Evolutionary conservation across 2,888 invertebrate species (phyloP).

Genomic region (Acleris holmiana): DNA sequence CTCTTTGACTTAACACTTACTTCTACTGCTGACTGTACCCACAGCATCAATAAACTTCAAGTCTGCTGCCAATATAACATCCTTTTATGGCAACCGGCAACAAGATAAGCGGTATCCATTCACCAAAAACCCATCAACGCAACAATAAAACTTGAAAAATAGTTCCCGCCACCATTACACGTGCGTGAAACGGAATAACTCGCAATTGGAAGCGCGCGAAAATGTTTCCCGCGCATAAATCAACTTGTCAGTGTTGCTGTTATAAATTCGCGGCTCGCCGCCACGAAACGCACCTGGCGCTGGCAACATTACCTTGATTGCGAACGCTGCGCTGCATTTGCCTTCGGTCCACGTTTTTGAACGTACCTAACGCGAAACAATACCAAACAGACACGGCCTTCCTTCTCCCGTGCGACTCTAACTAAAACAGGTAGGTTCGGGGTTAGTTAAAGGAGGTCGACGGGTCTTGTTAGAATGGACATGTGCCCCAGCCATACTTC

Average conservation of each 20-base stretch:
- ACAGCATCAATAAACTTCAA: conserved; percentile 19
- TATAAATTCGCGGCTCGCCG: conserved; percentile 74
- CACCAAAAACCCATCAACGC: conserved; percentile 51
- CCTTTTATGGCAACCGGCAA: conserved; percentile 15
- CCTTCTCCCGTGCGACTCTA: conserved; percentile 29
- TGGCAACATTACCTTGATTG: conserved; percentile 79
- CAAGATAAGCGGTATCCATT: conserved; percentile 30
- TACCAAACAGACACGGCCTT: conserved; percentile 44
- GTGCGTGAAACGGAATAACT: conserved; percentile 67
- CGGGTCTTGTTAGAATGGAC: conserved; percentile 43
- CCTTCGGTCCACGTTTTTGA: conserved; percentile 57
- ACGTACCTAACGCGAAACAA: conserved; percentile 40
- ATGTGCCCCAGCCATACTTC: conserved; percentile 44
- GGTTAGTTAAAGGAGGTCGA: neutral
- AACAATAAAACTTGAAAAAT: conserved; percentile 73
- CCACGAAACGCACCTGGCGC: conserved; percentile 70
- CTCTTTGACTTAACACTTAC: too few relatives aligned
- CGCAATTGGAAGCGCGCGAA: conserved; percentile 64
- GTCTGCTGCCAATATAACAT: conserved; percentile 2
- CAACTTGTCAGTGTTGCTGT: conserved; percentile 77
- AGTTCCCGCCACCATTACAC: conserved; percentile 57
- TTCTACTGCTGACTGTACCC: neutral
- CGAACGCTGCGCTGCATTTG: conserved; percentile 62
- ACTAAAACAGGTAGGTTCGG: neutral
- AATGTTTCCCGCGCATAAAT: conserved; percentile 74